Base-by-base conservation (phyloP, 2,888 invertebrate species). In the Meandrusa payeni region DNA sequence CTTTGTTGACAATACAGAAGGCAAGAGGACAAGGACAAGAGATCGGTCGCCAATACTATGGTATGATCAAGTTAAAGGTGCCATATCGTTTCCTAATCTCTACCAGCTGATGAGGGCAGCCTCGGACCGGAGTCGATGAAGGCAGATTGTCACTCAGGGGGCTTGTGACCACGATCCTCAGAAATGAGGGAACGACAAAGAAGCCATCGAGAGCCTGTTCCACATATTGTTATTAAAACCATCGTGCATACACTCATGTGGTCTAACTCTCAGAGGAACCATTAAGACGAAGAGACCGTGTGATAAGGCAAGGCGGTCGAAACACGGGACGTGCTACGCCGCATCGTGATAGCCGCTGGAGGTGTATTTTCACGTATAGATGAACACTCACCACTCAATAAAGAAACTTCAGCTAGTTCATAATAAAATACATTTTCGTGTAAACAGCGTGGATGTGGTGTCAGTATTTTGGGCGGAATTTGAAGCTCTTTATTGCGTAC, bases 261-360 rank as follows among this genome's bases (percentile, higher is more conserved):
- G 72, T 73, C 75, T 64, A 64, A 70, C 69, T 67, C 72, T 72
- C 70, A 73, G 63, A 64, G 54, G 57, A 63, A 63, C 78, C 76
- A 83, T 82, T 83, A 83, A 75, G 71, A 69, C 68, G 57, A 67
- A 65, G 66, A 56, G 65, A 62, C 66, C 64, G 56, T 41, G 52
- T 68, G 80, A 81, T 77, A 79, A 76, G 64, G 52, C 66, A 52
- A 57, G 60, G 66, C 66, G 73, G 73, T 69, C 64, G 61, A 66
- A 66, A 46, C 50, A 48, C 51, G 67, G 69, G 75, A 82, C 83
- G 81, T 83, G 82, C 78, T 79, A 66, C 74, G 74, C 76, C 60
- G 68, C 69, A 81, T 82, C 82, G 72, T 65, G 82, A 82, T 79
- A 77, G 56, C 61, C 53, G 61, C 64, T 64, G 60, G 74, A 74